phyloP scores from a whole-genome alignment of 2,888 invertebrate genomes.

The Glyphotaelius pellucidus region DNA sequence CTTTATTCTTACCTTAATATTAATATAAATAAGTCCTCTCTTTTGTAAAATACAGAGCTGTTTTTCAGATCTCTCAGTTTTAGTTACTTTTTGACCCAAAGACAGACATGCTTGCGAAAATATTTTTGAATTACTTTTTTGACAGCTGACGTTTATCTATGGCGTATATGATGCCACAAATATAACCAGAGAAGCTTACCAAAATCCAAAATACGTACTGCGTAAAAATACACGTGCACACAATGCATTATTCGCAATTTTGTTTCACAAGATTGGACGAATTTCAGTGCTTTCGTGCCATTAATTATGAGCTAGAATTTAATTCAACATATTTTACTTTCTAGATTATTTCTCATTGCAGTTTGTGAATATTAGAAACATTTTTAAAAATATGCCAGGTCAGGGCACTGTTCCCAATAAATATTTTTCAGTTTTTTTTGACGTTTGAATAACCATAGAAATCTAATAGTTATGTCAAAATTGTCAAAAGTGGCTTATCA shows the following conservation, averaged over 20 bases:
- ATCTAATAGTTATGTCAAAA: background rate
- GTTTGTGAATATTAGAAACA: no score
- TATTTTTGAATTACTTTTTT: background rate
- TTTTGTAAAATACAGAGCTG: background rate
- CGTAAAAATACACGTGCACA: no score
- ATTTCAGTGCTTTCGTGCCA: no score
- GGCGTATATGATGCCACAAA: background rate
- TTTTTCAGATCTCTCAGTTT: background rate
- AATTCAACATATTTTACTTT: no score
- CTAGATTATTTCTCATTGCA: no score
- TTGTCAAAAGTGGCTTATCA: no score
- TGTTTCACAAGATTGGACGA: no score
- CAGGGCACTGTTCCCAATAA: no score
- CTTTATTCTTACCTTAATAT: background rate
- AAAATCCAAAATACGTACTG: background rate
- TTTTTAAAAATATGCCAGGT: no score
- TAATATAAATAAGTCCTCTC: background rate
- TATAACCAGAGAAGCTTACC: background rate
- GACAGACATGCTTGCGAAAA: background rate
- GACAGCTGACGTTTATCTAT: background rate
- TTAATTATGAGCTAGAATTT: no score
- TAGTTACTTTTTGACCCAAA: background rate
- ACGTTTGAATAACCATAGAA: background rate
- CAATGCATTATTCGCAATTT: no score
- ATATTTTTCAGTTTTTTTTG: background rate